These are phyloP conservation scores for Anthonomus grandis DNA, from an alignment of 1,140 invertebrate species.

Conservation along the genomic window DNA sequence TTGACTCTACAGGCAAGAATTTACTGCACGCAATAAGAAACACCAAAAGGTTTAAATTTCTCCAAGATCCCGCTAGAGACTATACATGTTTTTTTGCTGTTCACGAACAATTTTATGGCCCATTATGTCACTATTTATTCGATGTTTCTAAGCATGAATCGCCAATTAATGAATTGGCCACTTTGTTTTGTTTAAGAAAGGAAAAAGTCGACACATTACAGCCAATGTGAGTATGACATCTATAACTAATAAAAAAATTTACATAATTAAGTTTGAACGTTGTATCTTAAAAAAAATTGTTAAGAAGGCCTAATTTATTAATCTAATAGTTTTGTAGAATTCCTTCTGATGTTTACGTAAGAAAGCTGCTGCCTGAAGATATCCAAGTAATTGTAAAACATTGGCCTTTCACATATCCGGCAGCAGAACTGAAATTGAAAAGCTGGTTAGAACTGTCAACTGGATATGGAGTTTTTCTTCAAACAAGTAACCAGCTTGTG, in stretches of 20 bases:
- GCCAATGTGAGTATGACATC: neutral
- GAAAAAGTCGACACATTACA: neutral
- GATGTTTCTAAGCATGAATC: neutral
- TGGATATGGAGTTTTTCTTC: conserved; percentile 6
- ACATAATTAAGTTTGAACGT: too few relatives aligned
- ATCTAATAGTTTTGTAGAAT: neutral
- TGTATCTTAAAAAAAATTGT: too few relatives aligned
- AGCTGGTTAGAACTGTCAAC: neutral
- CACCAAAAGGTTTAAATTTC: neutral
- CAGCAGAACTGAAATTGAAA: neutral
- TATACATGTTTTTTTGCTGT: neutral
- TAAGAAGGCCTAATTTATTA: too few relatives aligned
- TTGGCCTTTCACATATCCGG: conserved; percentile 3
- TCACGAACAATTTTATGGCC: neutral
- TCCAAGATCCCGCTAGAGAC: neutral
- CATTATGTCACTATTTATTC: neutral
- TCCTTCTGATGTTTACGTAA: conserved; percentile 1
- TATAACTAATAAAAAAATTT: neutral
- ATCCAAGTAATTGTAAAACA: neutral
- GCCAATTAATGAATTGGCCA: neutral
- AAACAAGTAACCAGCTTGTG: conserved; percentile 1
- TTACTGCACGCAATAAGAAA: neutral
- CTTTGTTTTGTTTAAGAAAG: neutral
- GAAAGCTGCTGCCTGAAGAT: neutral
- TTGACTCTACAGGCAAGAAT: conserved; percentile 6